Base-by-base conservation (phyloP, 2,888 invertebrate species). In the Acleris cristana region DNA sequence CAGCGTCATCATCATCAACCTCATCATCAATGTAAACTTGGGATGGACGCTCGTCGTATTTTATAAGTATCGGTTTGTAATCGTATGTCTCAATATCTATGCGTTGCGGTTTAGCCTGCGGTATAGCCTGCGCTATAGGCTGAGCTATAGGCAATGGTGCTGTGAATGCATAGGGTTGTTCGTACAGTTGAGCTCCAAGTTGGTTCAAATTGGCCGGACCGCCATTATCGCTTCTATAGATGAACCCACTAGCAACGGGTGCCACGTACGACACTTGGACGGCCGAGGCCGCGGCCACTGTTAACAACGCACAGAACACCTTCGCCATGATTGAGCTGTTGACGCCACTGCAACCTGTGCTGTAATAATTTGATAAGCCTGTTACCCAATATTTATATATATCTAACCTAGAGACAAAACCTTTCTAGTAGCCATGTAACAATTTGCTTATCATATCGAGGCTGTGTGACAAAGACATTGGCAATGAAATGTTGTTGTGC, bases 321-420 rank as follows among this genome's bases (percentile, higher is more conserved):
- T 81, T 84, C 64, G 74, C 79, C 92, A 91, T 92, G 72, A 82
- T 83, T 56, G 61, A 66, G 56, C 45, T 88, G 88, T 89, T 81
- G 77, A 76, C 80, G 74, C 82, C 71, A 72, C 85, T 77, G 76
- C 80, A 76, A 80, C 76, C 83, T 77, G 84, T 86, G 80, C 82
- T 80, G 83, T 85, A 84, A 90, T 91, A 90, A 85, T 89, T 86
- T 86, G 75, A 82, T 85, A 83, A 86, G 82, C 83, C 81, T 76
- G 82, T 91, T 91, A 81, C 87, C 78, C 89, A 90, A 92, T 89
- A 91, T 92, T 90, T 92, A 92, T 92, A 92, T 92, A 92, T 92
- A 92, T 89, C 86, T 76, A 79, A 76, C 72, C 78, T 81, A 80
- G 78, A 87, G 85, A 84, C 86, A 86, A 87, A 79, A 82, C 88